Percentiles rank a stretch among this genome's conserved stretches.
Evolutionary conservation across 1,140 invertebrate genomes (phyloP).

Genomic region (Bombus turneri): DNA sequence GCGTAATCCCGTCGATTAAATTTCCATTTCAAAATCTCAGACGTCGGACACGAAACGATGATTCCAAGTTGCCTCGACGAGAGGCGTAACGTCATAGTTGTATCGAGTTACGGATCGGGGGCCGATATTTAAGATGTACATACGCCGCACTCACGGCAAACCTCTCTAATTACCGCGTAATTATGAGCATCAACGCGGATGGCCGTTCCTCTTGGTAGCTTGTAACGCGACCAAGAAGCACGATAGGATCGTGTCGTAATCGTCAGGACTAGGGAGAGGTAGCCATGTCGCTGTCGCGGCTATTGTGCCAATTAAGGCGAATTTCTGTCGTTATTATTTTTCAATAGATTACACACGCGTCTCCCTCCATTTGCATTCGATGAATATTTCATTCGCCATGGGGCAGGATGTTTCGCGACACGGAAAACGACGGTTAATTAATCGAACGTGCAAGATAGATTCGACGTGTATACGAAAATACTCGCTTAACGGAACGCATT

Average conservation of each 20-base stretch:
- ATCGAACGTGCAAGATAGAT: conserved; percentile 42
- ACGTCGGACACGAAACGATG: neutral
- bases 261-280: conserved; percentile 58
- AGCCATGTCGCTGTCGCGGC: conserved; percentile 27
- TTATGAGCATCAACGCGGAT: conserved; percentile 67
- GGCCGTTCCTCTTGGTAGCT: conserved; percentile 21
- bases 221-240: conserved; percentile 65
- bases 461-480: neutral
- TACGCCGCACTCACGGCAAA: conserved; percentile 77
- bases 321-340: conserved; percentile 80
- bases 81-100: neutral
- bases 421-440: conserved; percentile 56
- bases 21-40: neutral
- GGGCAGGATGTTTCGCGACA: conserved; percentile 15
- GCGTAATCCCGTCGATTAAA: conserved; percentile 8
- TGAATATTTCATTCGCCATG: conserved; percentile 75
- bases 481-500: neutral
- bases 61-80: neutral
- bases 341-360: conserved; percentile 71
- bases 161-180: conserved; percentile 79
- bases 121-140: conserved; percentile 73
- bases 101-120: conserved; percentile 6
- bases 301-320: conserved; percentile 79
- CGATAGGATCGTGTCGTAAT: conserved; percentile 68
- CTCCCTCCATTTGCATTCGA: conserved; percentile 74